Conservation (phyloP, 2,888 invertebrate species). For the Lasioglossum oenotherae region DNA sequence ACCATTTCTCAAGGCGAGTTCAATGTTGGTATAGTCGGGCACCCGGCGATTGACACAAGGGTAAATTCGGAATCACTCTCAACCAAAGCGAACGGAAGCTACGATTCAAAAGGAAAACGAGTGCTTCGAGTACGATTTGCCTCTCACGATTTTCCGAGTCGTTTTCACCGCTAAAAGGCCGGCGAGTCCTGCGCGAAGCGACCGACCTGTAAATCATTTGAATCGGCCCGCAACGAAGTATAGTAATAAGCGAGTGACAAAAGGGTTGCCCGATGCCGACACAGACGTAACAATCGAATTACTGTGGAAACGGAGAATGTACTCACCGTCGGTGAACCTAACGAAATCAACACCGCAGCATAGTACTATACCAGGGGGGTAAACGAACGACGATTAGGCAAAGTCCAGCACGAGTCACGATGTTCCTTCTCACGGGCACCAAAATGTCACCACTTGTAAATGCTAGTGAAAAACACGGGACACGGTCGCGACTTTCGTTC, state of each 20-base stretch:
- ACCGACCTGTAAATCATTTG: not conserved
- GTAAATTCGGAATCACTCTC: not conserved
- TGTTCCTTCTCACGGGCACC: conserved; percentile 55
- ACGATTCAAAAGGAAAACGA: not conserved
- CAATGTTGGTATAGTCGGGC: not conserved
- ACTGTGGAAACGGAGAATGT: not conserved
- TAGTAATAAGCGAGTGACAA: not conserved
- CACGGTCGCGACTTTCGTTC: not conserved
- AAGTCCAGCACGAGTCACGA: not conserved
- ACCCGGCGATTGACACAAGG: not conserved
- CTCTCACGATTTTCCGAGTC: not conserved
- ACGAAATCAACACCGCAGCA: conserved; percentile 27
- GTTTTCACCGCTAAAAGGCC: not conserved
- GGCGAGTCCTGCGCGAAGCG: not conserved
- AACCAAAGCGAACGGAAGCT: not conserved
- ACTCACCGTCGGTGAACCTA: conserved; percentile 42
- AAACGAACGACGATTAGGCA: conserved; percentile 1
- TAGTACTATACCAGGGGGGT: conserved; percentile 20
- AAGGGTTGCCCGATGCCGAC: not conserved
- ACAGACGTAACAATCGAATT: not conserved
- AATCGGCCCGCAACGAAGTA: not conserved
- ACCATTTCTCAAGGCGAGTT: not conserved
- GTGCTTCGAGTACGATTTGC: not conserved
- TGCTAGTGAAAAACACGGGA: not conserved
- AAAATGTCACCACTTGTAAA: conserved; percentile 62